Evolutionary conservation across 2,888 invertebrate genomes (phyloP), one percentile per base, ranked within the genome.

Genomic region (Nemurella pictetii): DNA sequence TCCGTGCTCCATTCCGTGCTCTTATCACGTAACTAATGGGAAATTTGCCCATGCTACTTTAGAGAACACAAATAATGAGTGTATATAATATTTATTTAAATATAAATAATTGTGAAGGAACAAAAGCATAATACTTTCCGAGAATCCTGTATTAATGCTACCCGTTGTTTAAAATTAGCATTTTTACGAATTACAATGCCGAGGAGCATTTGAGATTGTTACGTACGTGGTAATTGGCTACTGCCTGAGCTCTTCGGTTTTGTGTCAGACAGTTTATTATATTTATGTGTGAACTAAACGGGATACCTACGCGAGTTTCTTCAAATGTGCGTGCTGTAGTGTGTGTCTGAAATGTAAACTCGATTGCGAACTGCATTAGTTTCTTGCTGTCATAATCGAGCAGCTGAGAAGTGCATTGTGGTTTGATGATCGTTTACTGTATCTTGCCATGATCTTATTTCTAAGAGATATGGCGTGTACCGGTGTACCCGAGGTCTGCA

Each of bases 241-340:
- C 5, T 4, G 35, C 35, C 35, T 15, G 55, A 55, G 55, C 55
- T 55, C 55, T 12, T 55, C 55, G 20, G 55, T 55, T 55, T 55
- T 55, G 55, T 55, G 55, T 55, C 55, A 55, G 55, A 55, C 55
- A 55, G 55, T 55, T 55, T 55, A 55, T 55, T 7, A 55, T 55
- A 55, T 75, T 75, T 75, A 75, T 75, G 75, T 75, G 75, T 75
- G 75, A 75, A 75, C 75, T 20, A 75, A 75, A 75, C 75, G 75
- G 75, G 75, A 75, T 75, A 27, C 55, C 9, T 9, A 36, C 55
- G n/a, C 12, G 55, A 55, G 20, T 55, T 55, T 55, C 55, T 55
- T 12, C 55, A 55, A 55, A 20, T n/a, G 12, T 12, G 35, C 35
- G 35, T 35, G 35, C 35, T 35, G 35, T 35, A 35, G 12, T 55